These are phyloP conservation scores for Turdus rufiventris DNA, from an alignment of 2,113 vertebrate genomes.

Conservation along the genomic window DNA sequence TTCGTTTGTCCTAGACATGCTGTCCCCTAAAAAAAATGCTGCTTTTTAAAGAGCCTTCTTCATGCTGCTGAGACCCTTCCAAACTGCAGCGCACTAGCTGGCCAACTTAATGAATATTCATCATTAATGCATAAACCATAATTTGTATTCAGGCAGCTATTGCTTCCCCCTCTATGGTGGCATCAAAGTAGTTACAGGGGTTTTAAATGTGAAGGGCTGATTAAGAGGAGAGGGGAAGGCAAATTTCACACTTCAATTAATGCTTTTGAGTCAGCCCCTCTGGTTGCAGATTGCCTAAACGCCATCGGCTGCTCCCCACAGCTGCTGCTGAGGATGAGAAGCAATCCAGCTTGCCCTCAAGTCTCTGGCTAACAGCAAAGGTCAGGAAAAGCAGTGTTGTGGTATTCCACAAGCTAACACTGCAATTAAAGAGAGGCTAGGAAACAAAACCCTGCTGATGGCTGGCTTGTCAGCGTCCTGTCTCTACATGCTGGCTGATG, in stretches of 20 bases:
- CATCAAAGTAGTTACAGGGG: background rate
- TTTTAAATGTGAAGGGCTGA: background rate
- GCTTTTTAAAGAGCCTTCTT: background rate
- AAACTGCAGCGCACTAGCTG: background rate
- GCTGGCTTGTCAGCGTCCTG: fast-evolving
- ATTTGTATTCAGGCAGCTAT: background rate
- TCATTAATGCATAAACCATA: background rate
- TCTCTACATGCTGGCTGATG: background rate
- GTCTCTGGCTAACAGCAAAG: constrained; percentile 16
- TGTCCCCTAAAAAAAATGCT: background rate
- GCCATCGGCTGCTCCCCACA: background rate
- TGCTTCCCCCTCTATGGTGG: background rate
- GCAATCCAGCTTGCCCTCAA: background rate
- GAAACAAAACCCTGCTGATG: background rate
- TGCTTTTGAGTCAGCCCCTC: background rate
- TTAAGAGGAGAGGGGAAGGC: background rate
- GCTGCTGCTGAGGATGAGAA: background rate
- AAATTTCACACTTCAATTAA: constrained; percentile 25
- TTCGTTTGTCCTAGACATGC: background rate
- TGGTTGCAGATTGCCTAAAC: background rate
- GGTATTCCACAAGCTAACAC: background rate
- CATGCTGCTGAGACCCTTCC: background rate
- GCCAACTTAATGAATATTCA: background rate
- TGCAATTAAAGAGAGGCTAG: background rate
- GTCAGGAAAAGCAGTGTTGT: background rate